Evolutionary conservation across 2,797 vertebrate species (phyloP).

Genomic region (Xenopus petersii): DNA sequence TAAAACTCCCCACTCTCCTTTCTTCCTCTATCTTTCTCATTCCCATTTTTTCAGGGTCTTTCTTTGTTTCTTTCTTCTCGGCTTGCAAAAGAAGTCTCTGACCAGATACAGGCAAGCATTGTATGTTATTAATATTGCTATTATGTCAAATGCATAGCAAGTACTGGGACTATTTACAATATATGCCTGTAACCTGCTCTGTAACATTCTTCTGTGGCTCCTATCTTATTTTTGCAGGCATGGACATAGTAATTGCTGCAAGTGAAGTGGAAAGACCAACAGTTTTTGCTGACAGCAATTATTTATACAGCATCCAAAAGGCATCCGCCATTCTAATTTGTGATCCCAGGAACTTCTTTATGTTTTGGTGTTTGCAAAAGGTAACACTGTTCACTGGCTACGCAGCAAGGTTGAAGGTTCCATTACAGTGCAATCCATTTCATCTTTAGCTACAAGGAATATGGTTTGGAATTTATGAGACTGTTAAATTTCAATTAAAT

Average conservation of each 20-base stretch:
- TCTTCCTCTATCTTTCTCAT: too few species aligned
- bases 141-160: too few species aligned
- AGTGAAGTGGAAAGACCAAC: not conserved
- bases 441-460: not conserved
- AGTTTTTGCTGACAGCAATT: constrained; percentile 5
- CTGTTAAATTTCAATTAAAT: too few species aligned
- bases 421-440: not conserved
- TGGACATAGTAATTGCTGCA: not conserved
- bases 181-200: too few species aligned
- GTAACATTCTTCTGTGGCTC: too few species aligned
- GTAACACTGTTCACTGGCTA: constrained; percentile 2
- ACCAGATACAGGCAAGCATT: too few species aligned
- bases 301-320: constrained; percentile 13
- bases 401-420: not conserved
- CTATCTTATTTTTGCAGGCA: not conserved
- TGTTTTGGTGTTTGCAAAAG: constrained; percentile 8
- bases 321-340: constrained; percentile 10
- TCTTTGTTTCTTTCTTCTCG: too few species aligned
- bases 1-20: too few species aligned
- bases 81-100: too few species aligned
- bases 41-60: too few species aligned
- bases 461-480: not conserved
- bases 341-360: constrained; percentile 12
- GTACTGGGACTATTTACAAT: too few species aligned
- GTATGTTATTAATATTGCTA: too few species aligned